These are phyloP conservation scores for Palythoa grandis DNA, from an alignment of 92 coral and sea anemone genomes.

Conservation along the genomic window DNA sequence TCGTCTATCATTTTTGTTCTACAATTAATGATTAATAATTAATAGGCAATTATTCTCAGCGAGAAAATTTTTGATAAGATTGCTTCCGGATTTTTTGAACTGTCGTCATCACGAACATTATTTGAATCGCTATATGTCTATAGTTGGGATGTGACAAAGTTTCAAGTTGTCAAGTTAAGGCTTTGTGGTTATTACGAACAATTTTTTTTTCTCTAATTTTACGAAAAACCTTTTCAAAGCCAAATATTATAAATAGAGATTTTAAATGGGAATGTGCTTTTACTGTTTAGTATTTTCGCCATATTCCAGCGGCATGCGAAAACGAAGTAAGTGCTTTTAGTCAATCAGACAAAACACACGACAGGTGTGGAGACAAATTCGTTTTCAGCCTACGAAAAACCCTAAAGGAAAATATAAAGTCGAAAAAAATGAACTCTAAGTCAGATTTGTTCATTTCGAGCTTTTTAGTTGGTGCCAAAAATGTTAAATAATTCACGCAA, in stretches of 20 bases:
- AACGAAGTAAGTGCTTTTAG: background rate
- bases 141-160: background rate
- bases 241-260: background rate
- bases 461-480: background rate
- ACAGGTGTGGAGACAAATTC: no score
- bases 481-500: constrained; percentile 3
- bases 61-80: background rate
- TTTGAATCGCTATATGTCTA: no score
- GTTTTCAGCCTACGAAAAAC: background rate
- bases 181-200: no score
- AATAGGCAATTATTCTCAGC: constrained; percentile 9
- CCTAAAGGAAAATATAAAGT: background rate
- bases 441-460: background rate
- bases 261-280: background rate
- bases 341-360: constrained; percentile 18
- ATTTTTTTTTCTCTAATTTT: background rate
- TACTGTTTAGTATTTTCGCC: background rate
- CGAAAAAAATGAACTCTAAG: background rate
- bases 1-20: background rate
- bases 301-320: background rate
- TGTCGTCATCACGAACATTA: no score
- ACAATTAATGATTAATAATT: constrained; percentile 26
- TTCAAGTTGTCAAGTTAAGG: no score
- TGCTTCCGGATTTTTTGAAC: background rate
- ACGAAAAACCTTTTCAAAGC: background rate